These are phyloP conservation scores for Dicerorhinus sumatrensis DNA, from an alignment of 2,113 vertebrate genomes.

Conservation along the genomic window DNA sequence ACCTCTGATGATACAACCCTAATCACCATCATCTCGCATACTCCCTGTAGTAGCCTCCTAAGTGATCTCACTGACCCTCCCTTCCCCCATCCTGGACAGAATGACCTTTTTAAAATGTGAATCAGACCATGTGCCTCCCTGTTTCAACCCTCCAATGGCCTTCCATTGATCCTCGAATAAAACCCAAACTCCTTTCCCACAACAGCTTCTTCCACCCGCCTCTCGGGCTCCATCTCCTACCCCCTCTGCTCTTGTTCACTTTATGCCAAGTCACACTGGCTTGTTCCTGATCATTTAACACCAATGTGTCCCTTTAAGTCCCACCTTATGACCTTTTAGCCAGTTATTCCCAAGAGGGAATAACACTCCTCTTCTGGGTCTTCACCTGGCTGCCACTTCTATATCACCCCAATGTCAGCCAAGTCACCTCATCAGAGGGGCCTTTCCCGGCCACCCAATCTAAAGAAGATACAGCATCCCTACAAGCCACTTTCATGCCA, in stretches of 20 bases:
- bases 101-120: background rate
- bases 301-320: background rate
- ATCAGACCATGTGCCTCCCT: background rate
- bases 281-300: background rate
- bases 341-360: background rate
- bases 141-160: background rate
- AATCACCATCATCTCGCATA: background rate
- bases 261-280: background rate
- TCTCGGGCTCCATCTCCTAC: background rate
- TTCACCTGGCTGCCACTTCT: background rate
- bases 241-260: rapidly evolving
- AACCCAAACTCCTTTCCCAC: background rate
- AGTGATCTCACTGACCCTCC: background rate
- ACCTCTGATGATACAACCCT: background rate
- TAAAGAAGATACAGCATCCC: background rate
- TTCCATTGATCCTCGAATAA: background rate
- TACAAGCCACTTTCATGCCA: background rate
- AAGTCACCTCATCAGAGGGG: background rate
- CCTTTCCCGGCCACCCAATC: background rate
- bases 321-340: background rate
- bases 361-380: background rate
- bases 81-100: background rate
- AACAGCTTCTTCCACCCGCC: background rate
- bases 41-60: background rate
- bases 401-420: background rate